phyloP scores from a whole-genome alignment of 2,888 invertebrate genomes.

The Zaprionus obscuricornis region DNA sequence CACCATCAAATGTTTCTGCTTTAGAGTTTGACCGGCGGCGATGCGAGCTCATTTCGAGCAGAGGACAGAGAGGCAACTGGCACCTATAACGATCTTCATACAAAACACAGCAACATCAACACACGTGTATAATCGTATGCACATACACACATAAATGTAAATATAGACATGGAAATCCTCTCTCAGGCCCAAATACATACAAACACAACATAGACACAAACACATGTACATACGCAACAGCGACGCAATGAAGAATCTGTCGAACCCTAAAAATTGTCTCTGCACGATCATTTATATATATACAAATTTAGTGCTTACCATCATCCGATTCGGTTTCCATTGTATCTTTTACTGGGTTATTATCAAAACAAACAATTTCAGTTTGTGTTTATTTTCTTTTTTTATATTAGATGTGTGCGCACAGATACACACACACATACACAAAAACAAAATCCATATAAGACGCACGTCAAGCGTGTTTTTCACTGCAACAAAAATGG shows the following conservation, averaged over 20 bases:
- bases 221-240: not conserved
- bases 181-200: not conserved
- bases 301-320: constrained; percentile 26
- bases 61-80: constrained; percentile 37
- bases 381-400: constrained; percentile 33
- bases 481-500: constrained; percentile 9
- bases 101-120: constrained; percentile 29
- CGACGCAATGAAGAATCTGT: not conserved
- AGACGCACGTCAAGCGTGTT: constrained; percentile 25
- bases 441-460: constrained; percentile 8
- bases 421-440: constrained; percentile 15
- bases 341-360: constrained; percentile 5
- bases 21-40: constrained; percentile 17
- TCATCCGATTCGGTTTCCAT: constrained; percentile 47
- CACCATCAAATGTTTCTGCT: constrained; percentile 32
- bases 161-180: no score
- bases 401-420: constrained; percentile 27
- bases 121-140: constrained; percentile 20
- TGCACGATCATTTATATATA: not conserved
- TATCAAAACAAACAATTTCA: constrained; percentile 23
- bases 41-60: constrained; percentile 26
- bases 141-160: constrained; percentile 1
- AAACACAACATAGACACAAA: not conserved
- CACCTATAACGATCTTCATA: constrained; percentile 10
- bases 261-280: constrained; percentile 1